These are phyloP conservation scores for Aleadryas rufinucha DNA, from an alignment of 2,113 vertebrate species.

Conservation along the genomic window DNA sequence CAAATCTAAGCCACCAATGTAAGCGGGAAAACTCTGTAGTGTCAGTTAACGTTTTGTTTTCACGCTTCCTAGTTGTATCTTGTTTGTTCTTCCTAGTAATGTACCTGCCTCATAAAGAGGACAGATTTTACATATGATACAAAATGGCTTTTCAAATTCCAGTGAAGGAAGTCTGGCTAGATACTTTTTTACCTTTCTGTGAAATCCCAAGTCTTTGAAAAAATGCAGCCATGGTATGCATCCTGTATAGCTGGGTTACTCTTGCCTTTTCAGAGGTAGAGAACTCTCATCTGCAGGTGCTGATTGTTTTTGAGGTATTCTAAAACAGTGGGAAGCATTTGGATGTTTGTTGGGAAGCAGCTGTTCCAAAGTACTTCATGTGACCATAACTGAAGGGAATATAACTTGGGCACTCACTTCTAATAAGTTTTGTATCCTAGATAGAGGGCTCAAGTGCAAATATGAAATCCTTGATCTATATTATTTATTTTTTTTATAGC, in stretches of 20 bases:
- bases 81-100: neutral
- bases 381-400: neutral
- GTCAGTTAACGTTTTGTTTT: constrained; percentile 23
- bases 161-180: neutral
- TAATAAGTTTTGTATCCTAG: neutral
- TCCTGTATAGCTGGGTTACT: neutral
- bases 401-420: neutral
- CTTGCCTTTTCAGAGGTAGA: neutral
- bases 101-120: neutral
- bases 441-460: neutral
- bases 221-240: neutral
- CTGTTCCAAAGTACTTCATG: neutral
- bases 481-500: neutral
- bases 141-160: neutral
- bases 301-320: neutral
- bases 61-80: neutral
- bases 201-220: neutral
- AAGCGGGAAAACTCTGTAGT: constrained; percentile 54
- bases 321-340: neutral
- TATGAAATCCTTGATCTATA: neutral
- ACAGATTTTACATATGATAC: neutral
- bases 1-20: constrained; percentile 59
- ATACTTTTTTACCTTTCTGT: neutral
- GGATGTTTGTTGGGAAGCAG: neutral
- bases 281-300: neutral